phyloP scores from a whole-genome alignment of 2,888 invertebrate species.

The Caenorhabditis plicata region DNA sequence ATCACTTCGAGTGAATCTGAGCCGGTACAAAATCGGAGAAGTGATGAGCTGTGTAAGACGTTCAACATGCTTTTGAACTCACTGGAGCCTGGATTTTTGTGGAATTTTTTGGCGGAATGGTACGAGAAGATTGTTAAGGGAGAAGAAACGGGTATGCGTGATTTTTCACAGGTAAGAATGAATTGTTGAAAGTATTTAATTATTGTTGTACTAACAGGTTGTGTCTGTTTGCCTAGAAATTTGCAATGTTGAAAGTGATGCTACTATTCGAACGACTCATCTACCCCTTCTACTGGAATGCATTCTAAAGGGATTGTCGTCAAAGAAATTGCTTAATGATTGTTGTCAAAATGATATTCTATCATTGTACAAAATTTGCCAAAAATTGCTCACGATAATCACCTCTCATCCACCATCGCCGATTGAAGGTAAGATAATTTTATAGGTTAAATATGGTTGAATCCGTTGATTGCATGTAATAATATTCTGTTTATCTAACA shows the following conservation, averaged over 20 bases:
- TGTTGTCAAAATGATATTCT: constrained; percentile 22
- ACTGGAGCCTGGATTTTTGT: constrained; percentile 76
- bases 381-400: constrained; percentile 21
- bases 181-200: background rate
- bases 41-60: constrained; percentile 77
- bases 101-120: constrained; percentile 75
- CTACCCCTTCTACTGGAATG: constrained; percentile 46
- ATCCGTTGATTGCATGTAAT: background rate
- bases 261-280: constrained; percentile 41
- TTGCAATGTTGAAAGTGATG: constrained; percentile 32
- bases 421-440: constrained; percentile 17
- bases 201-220: constrained; percentile 9
- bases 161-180: constrained; percentile 15
- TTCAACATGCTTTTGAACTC: constrained; percentile 82
- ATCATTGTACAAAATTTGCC: constrained; percentile 18
- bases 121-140: constrained; percentile 58
- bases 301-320: constrained; percentile 27
- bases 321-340: constrained; percentile 1
- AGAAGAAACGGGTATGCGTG: constrained; percentile 11
- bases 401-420: constrained; percentile 25
- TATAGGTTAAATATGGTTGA: background rate
- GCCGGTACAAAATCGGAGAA: constrained; percentile 21
- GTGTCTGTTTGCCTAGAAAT: constrained; percentile 28
- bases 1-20: constrained; percentile 1
- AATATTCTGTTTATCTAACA: background rate